Conservation (phyloP, 2,888 invertebrate genomes). For the Dryocosmus kuriphilus region DNA sequence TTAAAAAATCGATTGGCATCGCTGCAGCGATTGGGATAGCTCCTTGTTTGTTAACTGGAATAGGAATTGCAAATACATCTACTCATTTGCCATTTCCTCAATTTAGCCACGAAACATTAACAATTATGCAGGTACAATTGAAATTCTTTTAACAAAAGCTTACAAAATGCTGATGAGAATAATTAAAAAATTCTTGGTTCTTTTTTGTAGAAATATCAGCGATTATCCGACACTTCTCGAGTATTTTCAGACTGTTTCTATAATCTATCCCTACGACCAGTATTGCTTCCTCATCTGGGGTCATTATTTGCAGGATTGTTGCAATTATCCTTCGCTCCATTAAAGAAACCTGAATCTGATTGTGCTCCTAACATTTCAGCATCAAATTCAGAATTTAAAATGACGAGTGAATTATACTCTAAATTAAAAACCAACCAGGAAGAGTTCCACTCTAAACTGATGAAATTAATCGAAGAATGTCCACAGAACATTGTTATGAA, state of each 20-base stretch:
- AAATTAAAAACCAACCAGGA: slow-evolving; percentile 79
- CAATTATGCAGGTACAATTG: slow-evolving; percentile 77
- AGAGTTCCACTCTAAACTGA: slow-evolving; percentile 79
- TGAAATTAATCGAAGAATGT: slow-evolving; percentile 79
- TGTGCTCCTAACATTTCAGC: slow-evolving; percentile 56
- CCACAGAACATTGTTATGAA: slow-evolving; percentile 83
- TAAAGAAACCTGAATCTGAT: slow-evolving; percentile 80
- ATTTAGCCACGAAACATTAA: slow-evolving; percentile 73
- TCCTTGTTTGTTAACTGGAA: slow-evolving; percentile 83
- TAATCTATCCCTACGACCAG: slow-evolving; percentile 62
- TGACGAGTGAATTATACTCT: slow-evolving; percentile 81
- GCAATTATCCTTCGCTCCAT: slow-evolving; percentile 84
- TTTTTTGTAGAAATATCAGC: slow-evolving; percentile 79
- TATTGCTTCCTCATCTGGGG: slow-evolving; percentile 65
- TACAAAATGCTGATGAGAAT: background rate
- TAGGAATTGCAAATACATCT: slow-evolving; percentile 80
- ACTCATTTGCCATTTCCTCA: slow-evolving; percentile 72
- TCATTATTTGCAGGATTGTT: slow-evolving; percentile 83
- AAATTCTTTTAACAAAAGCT: slow-evolving; percentile 74
- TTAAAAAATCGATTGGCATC: slow-evolving; percentile 82
- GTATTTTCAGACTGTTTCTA: slow-evolving; percentile 77
- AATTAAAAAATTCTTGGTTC: slow-evolving; percentile 17
- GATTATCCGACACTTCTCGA: slow-evolving; percentile 80
- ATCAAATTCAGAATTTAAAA: slow-evolving; percentile 74
- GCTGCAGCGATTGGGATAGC: slow-evolving; percentile 83